Percentiles rank a stretch among this genome's conserved stretches.
phyloP scores from a whole-genome alignment of 1,140 invertebrate species.

The Drosophila lacteicornis region DNA sequence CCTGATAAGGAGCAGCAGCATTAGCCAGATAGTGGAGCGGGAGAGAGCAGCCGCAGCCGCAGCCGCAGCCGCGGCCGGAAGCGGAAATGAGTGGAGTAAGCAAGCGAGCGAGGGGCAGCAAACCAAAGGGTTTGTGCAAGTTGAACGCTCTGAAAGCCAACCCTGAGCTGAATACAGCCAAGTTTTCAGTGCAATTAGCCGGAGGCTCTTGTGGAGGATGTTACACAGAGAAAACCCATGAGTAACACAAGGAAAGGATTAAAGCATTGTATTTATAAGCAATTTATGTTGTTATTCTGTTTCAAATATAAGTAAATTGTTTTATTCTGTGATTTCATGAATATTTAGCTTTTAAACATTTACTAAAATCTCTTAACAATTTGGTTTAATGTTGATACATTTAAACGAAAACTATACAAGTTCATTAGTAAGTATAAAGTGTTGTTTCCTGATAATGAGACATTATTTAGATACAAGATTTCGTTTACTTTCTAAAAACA shows the following conservation, averaged over 20 bases:
- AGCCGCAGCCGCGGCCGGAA: constrained; percentile 42
- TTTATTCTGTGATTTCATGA: neutral
- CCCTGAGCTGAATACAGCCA: constrained; percentile 1
- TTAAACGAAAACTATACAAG: too few relatives aligned
- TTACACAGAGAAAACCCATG: neutral
- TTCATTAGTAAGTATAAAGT: too few relatives aligned
- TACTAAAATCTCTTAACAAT: too few relatives aligned
- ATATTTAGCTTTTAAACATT: too few relatives aligned
- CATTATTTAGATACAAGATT: too few relatives aligned
- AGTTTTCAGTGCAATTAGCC: constrained; percentile 70
- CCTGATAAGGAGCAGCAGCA: constrained; percentile 41
- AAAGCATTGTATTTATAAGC: neutral
- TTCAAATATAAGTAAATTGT: neutral
- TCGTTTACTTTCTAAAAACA: too few relatives aligned
- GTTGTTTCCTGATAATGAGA: too few relatives aligned
- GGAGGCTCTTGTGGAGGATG: constrained; percentile 5
- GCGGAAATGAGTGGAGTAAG: constrained; percentile 67
- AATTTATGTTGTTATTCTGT: neutral
- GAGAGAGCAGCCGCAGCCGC: neutral
- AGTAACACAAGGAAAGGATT: neutral
- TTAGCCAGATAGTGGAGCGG: constrained; percentile 22
- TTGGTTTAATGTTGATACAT: too few relatives aligned
- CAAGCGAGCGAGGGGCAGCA: constrained; percentile 8
- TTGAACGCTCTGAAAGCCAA: constrained; percentile 41
- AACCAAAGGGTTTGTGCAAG: constrained; percentile 49